phyloP scores from a whole-genome alignment of 2,888 invertebrate species.

The Vesta saturnalis region DNA sequence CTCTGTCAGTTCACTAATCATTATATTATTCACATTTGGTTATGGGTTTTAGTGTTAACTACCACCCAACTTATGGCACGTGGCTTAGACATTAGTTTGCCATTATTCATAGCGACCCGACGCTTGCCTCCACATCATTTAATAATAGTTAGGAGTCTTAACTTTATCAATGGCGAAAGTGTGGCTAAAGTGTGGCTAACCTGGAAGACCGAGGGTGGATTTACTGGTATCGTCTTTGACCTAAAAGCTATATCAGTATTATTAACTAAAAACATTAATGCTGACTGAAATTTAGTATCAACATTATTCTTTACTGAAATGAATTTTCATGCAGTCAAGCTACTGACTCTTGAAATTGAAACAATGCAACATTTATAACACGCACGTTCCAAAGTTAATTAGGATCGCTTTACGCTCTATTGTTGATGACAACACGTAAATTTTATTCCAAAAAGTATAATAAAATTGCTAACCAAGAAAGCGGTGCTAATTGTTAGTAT shows the following conservation, averaged over 20 bases:
- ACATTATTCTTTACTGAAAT: too few relatives aligned
- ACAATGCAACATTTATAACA: too few relatives aligned
- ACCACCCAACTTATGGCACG: conserved; percentile 47
- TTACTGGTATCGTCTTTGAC: conserved; percentile 24
- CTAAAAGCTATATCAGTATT: conserved; percentile 20
- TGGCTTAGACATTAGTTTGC: conserved; percentile 52
- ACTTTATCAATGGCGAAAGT: conserved; percentile 54
- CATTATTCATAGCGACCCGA: conserved; percentile 55
- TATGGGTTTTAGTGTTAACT: conserved; percentile 19
- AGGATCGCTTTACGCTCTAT: too few relatives aligned
- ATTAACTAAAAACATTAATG: too few relatives aligned
- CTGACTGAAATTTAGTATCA: too few relatives aligned
- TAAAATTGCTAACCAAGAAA: too few relatives aligned
- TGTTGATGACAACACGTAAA: too few relatives aligned
- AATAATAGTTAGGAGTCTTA: conserved; percentile 55
- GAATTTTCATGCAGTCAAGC: too few relatives aligned
- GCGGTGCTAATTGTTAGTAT: too few relatives aligned
- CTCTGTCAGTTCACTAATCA: conserved; percentile 18
- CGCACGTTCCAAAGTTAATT: too few relatives aligned
- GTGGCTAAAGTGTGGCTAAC: conserved; percentile 47
- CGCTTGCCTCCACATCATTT: conserved; percentile 52
- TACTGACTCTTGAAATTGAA: too few relatives aligned
- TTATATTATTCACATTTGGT: conserved; percentile 24
- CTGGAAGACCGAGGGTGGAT: conserved; percentile 34
- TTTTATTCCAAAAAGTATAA: too few relatives aligned